phyloP scores from a whole-genome alignment of 2,888 invertebrate genomes.

The Catocala sponsa region DNA sequence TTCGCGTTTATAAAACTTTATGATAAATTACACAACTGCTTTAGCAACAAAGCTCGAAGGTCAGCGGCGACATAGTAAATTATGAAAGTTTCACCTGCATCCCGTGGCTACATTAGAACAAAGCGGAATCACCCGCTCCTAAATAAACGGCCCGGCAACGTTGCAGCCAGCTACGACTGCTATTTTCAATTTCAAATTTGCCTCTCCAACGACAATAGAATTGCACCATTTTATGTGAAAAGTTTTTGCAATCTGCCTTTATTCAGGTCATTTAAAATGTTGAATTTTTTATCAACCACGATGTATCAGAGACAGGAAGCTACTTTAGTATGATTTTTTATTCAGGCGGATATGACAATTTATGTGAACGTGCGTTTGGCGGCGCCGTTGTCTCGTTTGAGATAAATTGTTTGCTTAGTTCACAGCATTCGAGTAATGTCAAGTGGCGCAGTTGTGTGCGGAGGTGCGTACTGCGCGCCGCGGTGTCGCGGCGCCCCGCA shows the following conservation, averaged over 20 bases:
- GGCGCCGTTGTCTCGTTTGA: slow-evolving; percentile 37
- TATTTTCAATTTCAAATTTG: slow-evolving; percentile 84
- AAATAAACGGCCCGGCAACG: slow-evolving; percentile 68
- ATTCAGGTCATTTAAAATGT: slow-evolving; percentile 63
- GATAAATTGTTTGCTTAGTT: slow-evolving; percentile 54
- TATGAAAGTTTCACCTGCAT: slow-evolving; percentile 72
- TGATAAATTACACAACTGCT: slow-evolving; percentile 42
- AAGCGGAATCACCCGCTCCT: slow-evolving; percentile 61
- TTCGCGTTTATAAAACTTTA: slow-evolving; percentile 34
- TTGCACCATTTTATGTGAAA: slow-evolving; percentile 73
- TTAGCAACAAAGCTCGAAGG: slow-evolving; percentile 44
- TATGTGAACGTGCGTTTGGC: slow-evolving; percentile 19
- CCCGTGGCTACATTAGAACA: slow-evolving; percentile 69
- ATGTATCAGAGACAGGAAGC: slow-evolving; percentile 38
- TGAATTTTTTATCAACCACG: slow-evolving; percentile 44
- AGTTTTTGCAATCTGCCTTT: slow-evolving; percentile 66
- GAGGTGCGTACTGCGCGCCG: slow-evolving; percentile 60
- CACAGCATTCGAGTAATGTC: slow-evolving; percentile 41
- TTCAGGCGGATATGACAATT: slow-evolving; percentile 31
- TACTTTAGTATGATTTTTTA: slow-evolving; percentile 23
- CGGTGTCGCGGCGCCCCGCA: slow-evolving; percentile 55
- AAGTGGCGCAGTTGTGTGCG: slow-evolving; percentile 56
- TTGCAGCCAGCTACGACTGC: slow-evolving; percentile 67
- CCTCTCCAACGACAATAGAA: slow-evolving; percentile 74
- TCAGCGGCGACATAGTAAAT: slow-evolving; percentile 62